Base-by-base conservation (phyloP, 1,140 invertebrate genomes). In the Portunus trituberculatus region DNA sequence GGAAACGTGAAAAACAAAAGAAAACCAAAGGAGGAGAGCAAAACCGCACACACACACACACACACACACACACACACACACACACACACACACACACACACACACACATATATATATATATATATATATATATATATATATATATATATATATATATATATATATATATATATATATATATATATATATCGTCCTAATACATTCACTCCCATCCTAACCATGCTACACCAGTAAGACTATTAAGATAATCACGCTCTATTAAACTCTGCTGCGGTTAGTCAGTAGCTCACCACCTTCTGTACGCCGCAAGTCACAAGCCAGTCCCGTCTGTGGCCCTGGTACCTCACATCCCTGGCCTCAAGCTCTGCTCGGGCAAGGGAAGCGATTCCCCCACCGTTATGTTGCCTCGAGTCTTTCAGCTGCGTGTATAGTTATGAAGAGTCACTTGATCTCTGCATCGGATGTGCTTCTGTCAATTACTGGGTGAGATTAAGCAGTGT, bases 91-190 rank as follows among this genome's bases (percentile, higher is more conserved):
- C 4, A 84, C 16, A 84, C 82, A 84, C 29, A 84, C 25, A 84
- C 29, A 84, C 29, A 84, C 29, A 84, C 29, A 84, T 8, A 25
- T 84, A 8, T 25, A 84, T 84, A 84, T 25, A 84, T 25, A 84
- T 25, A 25, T 84, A 84, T 76, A 76, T 76, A 76, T 76, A 76
- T 76, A 76, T 76, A 76, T 76, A 76, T 76, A 76, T 76, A 76
- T 76, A 76, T 76, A 76, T 76, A 76, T 76, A 76, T 76, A 76
- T 76, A 76, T 76, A 76, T 76, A 76, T 76, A 76, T 76, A 76
- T 76, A 76, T 76, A 76, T 76, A 76, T 76, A 76, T 76, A 76
- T 76, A 76, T 76, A 76, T 76, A 76, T 76, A 76, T 76, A 76
- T 76, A 76, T 76, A 76, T 76, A 76, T 76, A 76, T 76, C 25